Base-by-base conservation (phyloP, 1,140 invertebrate genomes). In the Papilio machaon region DNA sequence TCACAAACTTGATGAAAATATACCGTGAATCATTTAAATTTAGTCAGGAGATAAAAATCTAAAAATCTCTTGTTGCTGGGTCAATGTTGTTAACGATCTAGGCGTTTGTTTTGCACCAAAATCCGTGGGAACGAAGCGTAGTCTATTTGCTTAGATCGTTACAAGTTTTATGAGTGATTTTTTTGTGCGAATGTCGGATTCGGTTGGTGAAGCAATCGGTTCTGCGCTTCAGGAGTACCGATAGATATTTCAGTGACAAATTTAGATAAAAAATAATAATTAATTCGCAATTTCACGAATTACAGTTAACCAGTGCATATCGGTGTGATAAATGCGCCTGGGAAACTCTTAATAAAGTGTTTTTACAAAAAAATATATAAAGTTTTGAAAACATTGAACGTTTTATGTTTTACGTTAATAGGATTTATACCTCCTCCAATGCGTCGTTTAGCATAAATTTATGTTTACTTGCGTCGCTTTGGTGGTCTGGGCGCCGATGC, bases 231-330 rank as follows among this genome's bases (percentile, higher is more conserved):
- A 88, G 85, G 85, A 86, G 58, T 79, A 79, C 58, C 77, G 77
- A 23, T 79, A 78, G 30, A 70, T 43, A 23, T 79, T 79, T 81
- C 76, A 76, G 78, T 60, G 81, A 82, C 80, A 83, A 84, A 84
- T 77, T 85, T 82, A 82, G 76, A 82, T 81, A 83, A 90, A 89
- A 86, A 87, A 77, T 76, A 82, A 82, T 85, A 85, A 89, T 87
- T 82, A 85, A 81, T 74, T 84, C 85, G 85, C 83, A 85, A 86
- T 87, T 86, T 86, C 73, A 75, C 84, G 88, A 88, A 88, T 85
- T 85, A 82, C 85, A 78, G 86, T 83, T 88, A 90, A 90, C 60
- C 90, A 88, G 90, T 87, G 87, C 88, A 89, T 90, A 84, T 87
- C 87, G 83, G 85, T 85, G 79, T 38, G 49, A 79, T 43, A 79